phyloP scores from a whole-genome alignment of 2,888 invertebrate species.

The Megalurothrips usitatus region DNA sequence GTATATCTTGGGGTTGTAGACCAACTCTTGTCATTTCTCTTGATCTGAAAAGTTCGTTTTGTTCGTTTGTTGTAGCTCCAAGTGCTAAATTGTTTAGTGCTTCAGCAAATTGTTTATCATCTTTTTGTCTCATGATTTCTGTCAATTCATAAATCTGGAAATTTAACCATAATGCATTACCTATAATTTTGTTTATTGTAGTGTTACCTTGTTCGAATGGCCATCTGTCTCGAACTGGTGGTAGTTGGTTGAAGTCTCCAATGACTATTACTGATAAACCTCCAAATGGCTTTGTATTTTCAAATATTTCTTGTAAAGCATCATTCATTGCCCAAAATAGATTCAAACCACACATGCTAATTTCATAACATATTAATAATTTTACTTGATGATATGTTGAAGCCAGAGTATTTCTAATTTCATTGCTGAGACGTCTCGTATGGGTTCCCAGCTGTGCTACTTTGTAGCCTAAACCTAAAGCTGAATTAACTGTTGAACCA shows the following conservation, averaged over 20 bases:
- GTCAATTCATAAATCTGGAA: constrained; percentile 30
- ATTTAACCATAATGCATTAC: constrained; percentile 7
- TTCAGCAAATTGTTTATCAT: constrained; percentile 30
- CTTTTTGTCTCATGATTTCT: constrained; percentile 32
- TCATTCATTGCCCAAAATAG: constrained; percentile 1
- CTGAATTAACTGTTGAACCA: too few species aligned
- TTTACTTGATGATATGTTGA: too few species aligned
- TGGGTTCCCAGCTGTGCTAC: too few species aligned
- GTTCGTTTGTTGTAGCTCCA: constrained; percentile 2
- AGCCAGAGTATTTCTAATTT: too few species aligned
- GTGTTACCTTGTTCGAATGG: constrained; percentile 11
- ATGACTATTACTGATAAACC: constrained; percentile 31
- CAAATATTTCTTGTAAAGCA: constrained; percentile 27
- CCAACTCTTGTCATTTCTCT: too few species aligned
- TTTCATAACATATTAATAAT: too few species aligned
- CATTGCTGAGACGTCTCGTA: too few species aligned
- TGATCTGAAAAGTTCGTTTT: too few species aligned
- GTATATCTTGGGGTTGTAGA: too few species aligned
- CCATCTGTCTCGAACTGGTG: constrained; percentile 34
- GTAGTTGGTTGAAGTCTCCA: constrained; percentile 34
- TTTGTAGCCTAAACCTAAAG: too few species aligned
- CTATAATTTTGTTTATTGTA: background rate
- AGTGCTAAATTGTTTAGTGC: constrained; percentile 29
- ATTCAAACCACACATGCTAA: background rate
- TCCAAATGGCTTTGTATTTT: constrained; percentile 25